phyloP scores from a whole-genome alignment of 2,797 vertebrate species.

The Rhyacichthys aspro region DNA sequence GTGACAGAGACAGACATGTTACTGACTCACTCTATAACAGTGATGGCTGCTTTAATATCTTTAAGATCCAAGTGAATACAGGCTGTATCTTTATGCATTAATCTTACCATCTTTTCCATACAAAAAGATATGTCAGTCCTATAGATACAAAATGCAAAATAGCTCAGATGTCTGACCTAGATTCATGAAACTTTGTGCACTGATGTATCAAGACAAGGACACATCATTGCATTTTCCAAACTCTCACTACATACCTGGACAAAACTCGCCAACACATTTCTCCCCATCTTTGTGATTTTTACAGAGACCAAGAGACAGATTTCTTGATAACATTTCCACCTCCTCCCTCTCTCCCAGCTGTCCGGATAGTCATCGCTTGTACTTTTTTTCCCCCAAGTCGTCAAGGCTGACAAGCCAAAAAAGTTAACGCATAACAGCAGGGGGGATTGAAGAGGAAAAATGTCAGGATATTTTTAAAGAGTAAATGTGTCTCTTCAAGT shows the following conservation, averaged over 20 bases:
- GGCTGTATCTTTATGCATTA: too few relatives aligned
- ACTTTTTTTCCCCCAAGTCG: conserved; percentile 9
- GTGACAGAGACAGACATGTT: too few relatives aligned
- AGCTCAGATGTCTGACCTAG: not conserved
- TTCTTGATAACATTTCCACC: conserved; percentile 61
- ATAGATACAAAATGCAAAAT: not conserved
- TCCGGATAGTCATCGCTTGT: conserved; percentile 43
- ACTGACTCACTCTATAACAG: too few relatives aligned
- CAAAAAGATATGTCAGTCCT: conserved; percentile 2
- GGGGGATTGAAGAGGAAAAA: not conserved
- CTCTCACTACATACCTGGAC: not conserved
- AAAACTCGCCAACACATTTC: not conserved
- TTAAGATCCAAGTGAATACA: too few relatives aligned
- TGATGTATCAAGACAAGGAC: not conserved
- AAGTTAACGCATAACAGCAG: not conserved
- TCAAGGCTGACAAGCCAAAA: not conserved
- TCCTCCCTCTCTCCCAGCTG: conserved; percentile 48
- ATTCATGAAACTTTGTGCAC: not conserved
- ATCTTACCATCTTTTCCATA: not conserved
- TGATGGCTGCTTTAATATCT: too few relatives aligned
- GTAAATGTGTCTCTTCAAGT: conserved; percentile 3
- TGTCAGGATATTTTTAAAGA: conserved; percentile 6
- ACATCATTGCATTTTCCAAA: not conserved
- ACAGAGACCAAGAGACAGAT: conserved; percentile 34
- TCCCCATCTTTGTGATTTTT: not conserved